Percentiles rank a stretch among this genome's conserved stretches.
phyloP scores from a whole-genome alignment of 2,113 vertebrate species.

The Heterotilapia buettikoferi region DNA sequence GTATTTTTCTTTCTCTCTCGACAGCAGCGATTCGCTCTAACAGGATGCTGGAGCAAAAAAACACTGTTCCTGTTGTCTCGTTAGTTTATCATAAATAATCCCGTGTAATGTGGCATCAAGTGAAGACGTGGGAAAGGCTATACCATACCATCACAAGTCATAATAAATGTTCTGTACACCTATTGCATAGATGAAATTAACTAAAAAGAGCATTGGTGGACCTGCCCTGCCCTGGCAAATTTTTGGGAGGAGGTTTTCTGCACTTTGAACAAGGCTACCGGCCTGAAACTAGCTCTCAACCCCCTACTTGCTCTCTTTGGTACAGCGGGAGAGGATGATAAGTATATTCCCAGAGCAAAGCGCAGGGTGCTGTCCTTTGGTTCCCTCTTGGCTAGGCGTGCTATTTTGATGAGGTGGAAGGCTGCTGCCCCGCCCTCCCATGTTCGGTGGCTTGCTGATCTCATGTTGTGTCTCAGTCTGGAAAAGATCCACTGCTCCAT shows the following conservation, averaged over 20 bases:
- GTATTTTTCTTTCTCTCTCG: background rate
- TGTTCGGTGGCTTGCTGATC: background rate
- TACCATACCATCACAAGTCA: accelerated
- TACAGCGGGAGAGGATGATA: too few relatives aligned
- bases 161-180: background rate
- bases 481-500: background rate
- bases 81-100: background rate
- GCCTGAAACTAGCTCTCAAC: too few relatives aligned
- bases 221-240: too few relatives aligned
- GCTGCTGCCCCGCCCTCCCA: background rate
- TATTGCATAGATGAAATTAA: background rate
- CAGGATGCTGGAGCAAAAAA: background rate
- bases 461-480: background rate
- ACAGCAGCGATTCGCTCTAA: background rate
- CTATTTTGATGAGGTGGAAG: background rate
- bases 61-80: background rate
- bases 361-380: background rate
- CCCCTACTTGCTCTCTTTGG: too few relatives aligned
- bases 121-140: background rate
- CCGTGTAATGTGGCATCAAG: accelerated
- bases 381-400: background rate
- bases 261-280: too few relatives aligned
- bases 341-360: too few relatives aligned
- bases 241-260: too few relatives aligned
- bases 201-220: background rate